Evolutionary conservation across 2,113 vertebrate species (phyloP).

Genomic region (Cyanistes caeruleus): DNA sequence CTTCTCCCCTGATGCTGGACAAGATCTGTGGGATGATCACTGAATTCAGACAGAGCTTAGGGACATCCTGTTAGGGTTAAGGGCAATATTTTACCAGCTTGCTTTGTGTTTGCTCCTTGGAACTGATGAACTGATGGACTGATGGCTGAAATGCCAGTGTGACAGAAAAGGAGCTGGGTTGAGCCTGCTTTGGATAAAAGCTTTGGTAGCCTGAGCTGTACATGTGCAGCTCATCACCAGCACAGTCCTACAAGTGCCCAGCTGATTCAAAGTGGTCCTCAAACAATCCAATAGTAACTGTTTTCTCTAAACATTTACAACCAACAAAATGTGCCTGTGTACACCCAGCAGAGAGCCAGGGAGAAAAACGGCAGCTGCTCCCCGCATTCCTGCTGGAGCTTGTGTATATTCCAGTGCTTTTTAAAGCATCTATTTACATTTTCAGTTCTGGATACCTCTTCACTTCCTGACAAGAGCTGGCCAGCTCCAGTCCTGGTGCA

Average conservation of each 20-base stretch:
- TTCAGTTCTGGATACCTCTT: neutral
- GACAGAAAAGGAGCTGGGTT: neutral
- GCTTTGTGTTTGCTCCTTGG: neutral
- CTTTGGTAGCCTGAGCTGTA: neutral
- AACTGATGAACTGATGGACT: too few species aligned
- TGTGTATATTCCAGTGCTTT: constrained; percentile 52
- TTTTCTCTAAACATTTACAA: constrained; percentile 71
- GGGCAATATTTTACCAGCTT: neutral
- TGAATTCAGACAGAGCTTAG: neutral
- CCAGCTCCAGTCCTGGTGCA: neutral
- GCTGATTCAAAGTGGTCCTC: constrained; percentile 7
- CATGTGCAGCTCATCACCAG: neutral
- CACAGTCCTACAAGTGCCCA: neutral
- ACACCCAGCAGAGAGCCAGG: neutral
- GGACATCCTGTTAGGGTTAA: neutral
- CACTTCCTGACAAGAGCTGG: neutral
- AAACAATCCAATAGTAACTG: neutral
- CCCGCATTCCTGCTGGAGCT: neutral
- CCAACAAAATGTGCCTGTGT: constrained; percentile 29
- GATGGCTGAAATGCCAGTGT: neutral
- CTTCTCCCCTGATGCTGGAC: neutral
- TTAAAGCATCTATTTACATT: constrained; percentile 67
- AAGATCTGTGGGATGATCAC: neutral
- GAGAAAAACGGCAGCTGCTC: constrained; percentile 55
- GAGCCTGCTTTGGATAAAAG: neutral